Evolutionary conservation across 2,797 vertebrate species (phyloP).

Genomic region (Anniella stebbinsi): DNA sequence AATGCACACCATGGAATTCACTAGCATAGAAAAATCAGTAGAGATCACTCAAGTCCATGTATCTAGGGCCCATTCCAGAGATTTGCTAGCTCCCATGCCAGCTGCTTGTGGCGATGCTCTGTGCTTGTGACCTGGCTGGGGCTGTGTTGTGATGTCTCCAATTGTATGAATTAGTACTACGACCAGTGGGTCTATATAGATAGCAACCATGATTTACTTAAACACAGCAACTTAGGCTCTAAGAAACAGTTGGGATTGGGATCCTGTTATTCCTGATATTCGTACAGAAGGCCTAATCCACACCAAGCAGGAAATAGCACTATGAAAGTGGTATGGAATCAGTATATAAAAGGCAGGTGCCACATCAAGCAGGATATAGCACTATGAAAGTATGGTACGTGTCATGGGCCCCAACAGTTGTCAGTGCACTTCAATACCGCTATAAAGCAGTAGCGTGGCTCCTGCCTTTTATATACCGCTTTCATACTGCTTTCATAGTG

Average conservation of each 20-base stretch:
- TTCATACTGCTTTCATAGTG: no score
- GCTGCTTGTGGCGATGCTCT: neutral
- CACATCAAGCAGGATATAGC: no score
- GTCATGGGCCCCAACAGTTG: no score
- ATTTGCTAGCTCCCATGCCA: neutral
- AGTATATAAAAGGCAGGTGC: no score
- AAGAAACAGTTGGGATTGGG: neutral
- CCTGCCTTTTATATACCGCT: no score
- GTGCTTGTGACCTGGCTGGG: neutral
- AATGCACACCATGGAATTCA: neutral
- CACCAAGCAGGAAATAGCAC: no score
- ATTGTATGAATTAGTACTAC: neutral
- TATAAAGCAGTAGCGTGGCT: no score
- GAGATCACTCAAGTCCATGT: neutral
- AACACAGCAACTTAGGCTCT: neutral
- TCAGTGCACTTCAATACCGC: no score
- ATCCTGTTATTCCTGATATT: neutral
- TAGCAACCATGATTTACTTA: neutral
- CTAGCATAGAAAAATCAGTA: neutral
- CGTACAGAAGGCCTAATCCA: no score
- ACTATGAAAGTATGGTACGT: no score
- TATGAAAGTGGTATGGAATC: no score
- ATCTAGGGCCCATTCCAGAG: neutral
- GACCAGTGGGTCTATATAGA: no score
- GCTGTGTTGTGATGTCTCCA: neutral